These are phyloP conservation scores for Percopsis transmontana DNA, from an alignment of 2,113 vertebrate genomes.

Conservation along the genomic window DNA sequence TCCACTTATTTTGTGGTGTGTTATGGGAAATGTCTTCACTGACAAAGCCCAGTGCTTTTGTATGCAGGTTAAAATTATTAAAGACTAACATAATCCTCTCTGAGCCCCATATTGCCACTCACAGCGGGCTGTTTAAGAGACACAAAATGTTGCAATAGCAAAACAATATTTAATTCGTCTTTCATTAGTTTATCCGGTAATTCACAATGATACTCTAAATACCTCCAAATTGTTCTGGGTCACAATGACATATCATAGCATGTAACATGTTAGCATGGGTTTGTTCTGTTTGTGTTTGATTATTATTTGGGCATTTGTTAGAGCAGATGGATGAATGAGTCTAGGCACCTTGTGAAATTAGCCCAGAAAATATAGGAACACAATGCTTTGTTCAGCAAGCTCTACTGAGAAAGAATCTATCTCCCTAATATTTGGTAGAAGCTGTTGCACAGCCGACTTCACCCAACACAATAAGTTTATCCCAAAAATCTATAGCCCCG, in stretches of 20 bases:
- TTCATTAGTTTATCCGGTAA: constrained; percentile 8
- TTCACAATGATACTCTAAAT: constrained; percentile 19
- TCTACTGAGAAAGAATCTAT: too few relatives aligned
- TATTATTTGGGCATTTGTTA: not conserved
- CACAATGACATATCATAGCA: not conserved
- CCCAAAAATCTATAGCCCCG: too few relatives aligned
- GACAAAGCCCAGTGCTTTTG: constrained; percentile 57
- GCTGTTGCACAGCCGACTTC: too few relatives aligned
- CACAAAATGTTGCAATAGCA: constrained; percentile 43
- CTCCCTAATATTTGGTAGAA: too few relatives aligned
- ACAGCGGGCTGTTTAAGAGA: constrained; percentile 42
- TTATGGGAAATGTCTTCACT: constrained; percentile 51
- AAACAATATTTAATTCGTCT: constrained; percentile 25
- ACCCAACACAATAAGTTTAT: too few relatives aligned
- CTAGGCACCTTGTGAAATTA: too few relatives aligned
- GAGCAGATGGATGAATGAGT: not conserved
- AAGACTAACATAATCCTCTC: constrained; percentile 62
- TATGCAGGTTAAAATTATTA: constrained; percentile 57
- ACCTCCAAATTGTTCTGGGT: constrained; percentile 10
- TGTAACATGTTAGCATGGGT: not conserved
- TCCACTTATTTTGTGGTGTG: constrained; percentile 40
- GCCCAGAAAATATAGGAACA: too few relatives aligned
- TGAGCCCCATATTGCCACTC: constrained; percentile 61
- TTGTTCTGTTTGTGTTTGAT: not conserved
- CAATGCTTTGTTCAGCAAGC: too few relatives aligned